Base-by-base conservation (phyloP, 2,797 vertebrate genomes). In the Leptodactylus fallax region DNA sequence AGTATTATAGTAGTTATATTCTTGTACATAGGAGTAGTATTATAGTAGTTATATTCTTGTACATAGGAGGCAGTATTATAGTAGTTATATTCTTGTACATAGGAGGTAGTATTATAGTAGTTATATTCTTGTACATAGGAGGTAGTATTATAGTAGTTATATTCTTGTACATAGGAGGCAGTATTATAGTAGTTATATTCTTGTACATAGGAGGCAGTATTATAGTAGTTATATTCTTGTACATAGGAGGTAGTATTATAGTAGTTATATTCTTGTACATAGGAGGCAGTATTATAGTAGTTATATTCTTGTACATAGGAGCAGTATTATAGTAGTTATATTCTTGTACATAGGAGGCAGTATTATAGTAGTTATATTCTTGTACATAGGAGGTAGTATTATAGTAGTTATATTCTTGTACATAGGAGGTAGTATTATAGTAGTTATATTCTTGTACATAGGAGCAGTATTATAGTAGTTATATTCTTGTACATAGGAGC, bases 1-100 rank as follows among this genome's bases (percentile, higher is more conserved):
- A 45, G 67, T 71, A 71, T 71, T 71, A 71, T 71, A 71, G 67
- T 71, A 71, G 67, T 71, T 71, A 71, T 71, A 71, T 71, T 45
- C 67, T 19, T 71, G 27, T 36, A 71, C 23, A 71, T 71, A 71
- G 67, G 27, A 10, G 67, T 27, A 71, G 67, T 71, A 71, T 71
- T 71, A 71, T 71, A 71, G 67, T 45, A 71, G 67, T 71, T 71
- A 71, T 65, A 56, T 56, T 56, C 55, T 56, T 56, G 55, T 16
- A 56, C 13, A 56, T 56, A 56, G 55, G 55, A 16, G 55, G 55
- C 21, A 63, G 60, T 69, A 69, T 69, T 69, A 17, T 36, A 17
- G 65, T 69, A 69, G 14, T 6, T 69, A 69, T 56, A 56, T 61
- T 61, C 60, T n/a, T 61, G 21, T 61, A 61, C 13, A 65, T 65